Percentiles rank a stretch among this genome's conserved stretches.
These are phyloP conservation scores for Onychostruthus taczanowskii DNA, from an alignment of 2,113 vertebrate genomes.

Conservation along the genomic window DNA sequence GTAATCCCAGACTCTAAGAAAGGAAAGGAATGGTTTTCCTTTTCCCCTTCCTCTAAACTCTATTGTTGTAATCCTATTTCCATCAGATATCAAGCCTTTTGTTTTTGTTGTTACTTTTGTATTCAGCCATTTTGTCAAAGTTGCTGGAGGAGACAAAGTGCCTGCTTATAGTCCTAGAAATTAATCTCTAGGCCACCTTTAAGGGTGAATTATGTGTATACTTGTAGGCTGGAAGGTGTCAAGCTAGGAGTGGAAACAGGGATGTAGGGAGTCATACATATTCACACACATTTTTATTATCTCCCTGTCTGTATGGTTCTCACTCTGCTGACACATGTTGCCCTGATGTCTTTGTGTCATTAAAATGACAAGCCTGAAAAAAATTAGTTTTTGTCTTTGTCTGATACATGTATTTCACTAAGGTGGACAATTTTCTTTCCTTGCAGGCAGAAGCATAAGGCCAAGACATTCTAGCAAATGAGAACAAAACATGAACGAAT, in stretches of 20 bases:
- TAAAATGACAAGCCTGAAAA: background rate
- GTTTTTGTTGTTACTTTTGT: background rate
- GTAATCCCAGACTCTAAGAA: background rate
- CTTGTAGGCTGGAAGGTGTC: background rate
- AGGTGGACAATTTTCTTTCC: background rate
- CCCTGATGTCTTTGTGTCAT: background rate
- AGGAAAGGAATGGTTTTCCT: background rate
- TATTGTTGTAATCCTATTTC: background rate
- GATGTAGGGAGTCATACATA: accelerated
- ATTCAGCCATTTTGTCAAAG: background rate
- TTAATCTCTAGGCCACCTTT: background rate
- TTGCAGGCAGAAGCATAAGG: background rate
- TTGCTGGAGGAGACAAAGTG: background rate
- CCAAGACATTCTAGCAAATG: background rate
- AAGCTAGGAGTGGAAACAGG: background rate
- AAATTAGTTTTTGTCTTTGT: background rate
- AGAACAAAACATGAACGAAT: background rate
- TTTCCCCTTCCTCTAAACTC: background rate
- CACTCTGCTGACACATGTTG: background rate
- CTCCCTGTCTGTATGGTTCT: background rate
- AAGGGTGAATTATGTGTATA: background rate
- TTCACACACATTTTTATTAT: background rate
- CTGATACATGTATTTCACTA: background rate
- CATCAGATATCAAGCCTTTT: background rate
- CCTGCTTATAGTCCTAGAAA: background rate